Conservation (phyloP, 2,797 vertebrate species). For the Tinamus major region DNA sequence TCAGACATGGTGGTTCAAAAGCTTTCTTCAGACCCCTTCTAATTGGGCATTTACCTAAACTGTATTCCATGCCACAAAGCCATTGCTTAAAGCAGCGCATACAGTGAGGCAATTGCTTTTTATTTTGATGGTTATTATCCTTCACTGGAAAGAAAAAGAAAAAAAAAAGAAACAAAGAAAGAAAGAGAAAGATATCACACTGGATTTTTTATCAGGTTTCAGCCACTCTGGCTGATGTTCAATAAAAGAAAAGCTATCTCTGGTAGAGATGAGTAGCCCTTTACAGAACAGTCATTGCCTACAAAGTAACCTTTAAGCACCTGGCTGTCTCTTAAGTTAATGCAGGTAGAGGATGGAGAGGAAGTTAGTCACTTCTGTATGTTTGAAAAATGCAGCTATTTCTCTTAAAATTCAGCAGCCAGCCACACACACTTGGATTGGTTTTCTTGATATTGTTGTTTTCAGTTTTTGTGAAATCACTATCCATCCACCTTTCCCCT, state of each 20-base stretch:
- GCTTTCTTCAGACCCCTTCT: conserved; percentile 58
- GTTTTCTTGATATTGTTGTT: conserved; percentile 6
- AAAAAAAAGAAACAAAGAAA: neutral
- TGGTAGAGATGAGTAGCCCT: conserved; percentile 62
- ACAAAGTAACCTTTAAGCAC: conserved; percentile 67
- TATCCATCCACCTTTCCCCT: neutral
- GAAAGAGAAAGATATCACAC: neutral
- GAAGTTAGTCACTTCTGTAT: conserved; percentile 34
- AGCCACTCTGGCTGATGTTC: conserved; percentile 62
- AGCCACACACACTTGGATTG: neutral
- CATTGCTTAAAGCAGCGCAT: conserved; percentile 11
- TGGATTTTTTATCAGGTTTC: conserved; percentile 61
- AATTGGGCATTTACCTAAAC: conserved; percentile 60
- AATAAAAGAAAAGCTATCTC: conserved; percentile 68
- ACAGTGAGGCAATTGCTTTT: conserved; percentile 38
- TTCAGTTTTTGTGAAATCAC: conserved; percentile 9
- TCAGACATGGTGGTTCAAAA: conserved; percentile 9
- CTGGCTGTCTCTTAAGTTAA: conserved; percentile 59
- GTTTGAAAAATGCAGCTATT: conserved; percentile 52
- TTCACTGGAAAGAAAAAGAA: neutral
- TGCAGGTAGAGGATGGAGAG: conserved; percentile 59
- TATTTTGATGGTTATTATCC: conserved; percentile 55
- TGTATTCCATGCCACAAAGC: neutral
- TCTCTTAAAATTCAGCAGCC: conserved; percentile 58
- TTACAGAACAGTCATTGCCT: conserved; percentile 60